Evolutionary conservation across 2,888 invertebrate genomes (phyloP), one percentile per base, ranked within the genome.

Genomic region (Aplocera efformata): DNA sequence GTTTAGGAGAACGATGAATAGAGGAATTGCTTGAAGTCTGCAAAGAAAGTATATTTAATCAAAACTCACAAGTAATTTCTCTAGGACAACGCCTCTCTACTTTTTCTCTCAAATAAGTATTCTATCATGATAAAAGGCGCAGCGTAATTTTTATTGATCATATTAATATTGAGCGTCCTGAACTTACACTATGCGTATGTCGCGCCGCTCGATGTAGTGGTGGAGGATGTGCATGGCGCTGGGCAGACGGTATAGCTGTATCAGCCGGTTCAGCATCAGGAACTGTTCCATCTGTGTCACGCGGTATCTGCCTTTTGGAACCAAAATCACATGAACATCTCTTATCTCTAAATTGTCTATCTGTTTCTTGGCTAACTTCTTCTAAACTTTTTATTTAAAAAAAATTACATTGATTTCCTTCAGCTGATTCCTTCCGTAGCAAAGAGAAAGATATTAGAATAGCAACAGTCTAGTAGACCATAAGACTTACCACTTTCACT

Each of bases 161-260:
- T n/a, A n/a, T n/a, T n/a, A n/a, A n/a, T n/a, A n/a, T n/a, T n/a
- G n/a, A n/a, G n/a, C n/a, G n/a, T 7, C 1, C 4, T 22, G n/a
- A 5, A 54, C 65, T 42, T 48, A 84, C 83, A 83, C 67, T 6
- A 81, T 55, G 1, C 74, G 45, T 0, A 83, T 57, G 34, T 84
- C 83, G 6, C 67, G 52, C 1, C 84, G 60, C 21, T 67, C 65
- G 13, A 81, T 63, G 42, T 64, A 60, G 1, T 57, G 56, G 6
- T 57, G 58, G 1, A 84, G 58, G 1, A 65, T 56, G 4, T 56
- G 45, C 55, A 81, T 60, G 6, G 75, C 75, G 17, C 73, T 65
- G 1, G 75, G 79, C 33, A 79, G 56, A 1, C 84, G 72, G 54
- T 84, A 84, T 37, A 84, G 58, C 59, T 84, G 84, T 23, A 81